Evolutionary conservation across 2,113 vertebrate species (phyloP).

Genomic region (Anguilla japonica): DNA sequence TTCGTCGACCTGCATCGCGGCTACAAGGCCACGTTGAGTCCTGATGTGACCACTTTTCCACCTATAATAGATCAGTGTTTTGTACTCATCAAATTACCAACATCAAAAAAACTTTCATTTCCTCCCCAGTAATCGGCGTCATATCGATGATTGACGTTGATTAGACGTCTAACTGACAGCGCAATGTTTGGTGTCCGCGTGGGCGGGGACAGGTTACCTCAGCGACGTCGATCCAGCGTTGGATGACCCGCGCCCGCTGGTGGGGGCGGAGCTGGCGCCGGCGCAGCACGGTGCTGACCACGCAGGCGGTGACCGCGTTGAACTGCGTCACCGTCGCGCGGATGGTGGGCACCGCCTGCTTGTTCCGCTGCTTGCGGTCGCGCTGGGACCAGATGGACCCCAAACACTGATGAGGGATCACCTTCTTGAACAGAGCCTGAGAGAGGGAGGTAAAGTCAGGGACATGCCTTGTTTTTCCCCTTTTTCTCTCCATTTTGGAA

Average conservation of each 20-base stretch:
- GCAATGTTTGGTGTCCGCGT: too few species aligned
- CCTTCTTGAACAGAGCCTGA: conserved; percentile 89
- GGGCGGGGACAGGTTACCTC: conserved; percentile 66
- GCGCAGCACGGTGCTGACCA: conserved; percentile 83
- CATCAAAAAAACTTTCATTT: too few species aligned
- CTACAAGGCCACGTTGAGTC: too few species aligned
- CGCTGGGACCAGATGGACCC: conserved; percentile 91
- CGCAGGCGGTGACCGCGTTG: conserved; percentile 85
- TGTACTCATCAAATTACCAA: too few species aligned
- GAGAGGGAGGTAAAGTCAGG: neutral
- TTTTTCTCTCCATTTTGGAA: too few species aligned
- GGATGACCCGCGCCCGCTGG: conserved; percentile 84
- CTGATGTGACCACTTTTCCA: too few species aligned
- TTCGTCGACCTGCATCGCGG: too few species aligned
- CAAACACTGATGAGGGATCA: conserved; percentile 91
- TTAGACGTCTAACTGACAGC: too few species aligned
- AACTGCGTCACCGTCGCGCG: conserved; percentile 93
- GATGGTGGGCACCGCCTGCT: conserved; percentile 82
- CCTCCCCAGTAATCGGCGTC: too few species aligned
- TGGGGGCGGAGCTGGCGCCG: conserved; percentile 77
- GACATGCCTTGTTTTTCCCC: neutral
- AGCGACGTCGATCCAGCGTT: conserved; percentile 92
- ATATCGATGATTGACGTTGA: too few species aligned
- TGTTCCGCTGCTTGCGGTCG: conserved; percentile 84
- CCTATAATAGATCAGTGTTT: too few species aligned